These are phyloP conservation scores for Lipotes vexillifer DNA, from an alignment of 2,113 vertebrate species.

Conservation along the genomic window DNA sequence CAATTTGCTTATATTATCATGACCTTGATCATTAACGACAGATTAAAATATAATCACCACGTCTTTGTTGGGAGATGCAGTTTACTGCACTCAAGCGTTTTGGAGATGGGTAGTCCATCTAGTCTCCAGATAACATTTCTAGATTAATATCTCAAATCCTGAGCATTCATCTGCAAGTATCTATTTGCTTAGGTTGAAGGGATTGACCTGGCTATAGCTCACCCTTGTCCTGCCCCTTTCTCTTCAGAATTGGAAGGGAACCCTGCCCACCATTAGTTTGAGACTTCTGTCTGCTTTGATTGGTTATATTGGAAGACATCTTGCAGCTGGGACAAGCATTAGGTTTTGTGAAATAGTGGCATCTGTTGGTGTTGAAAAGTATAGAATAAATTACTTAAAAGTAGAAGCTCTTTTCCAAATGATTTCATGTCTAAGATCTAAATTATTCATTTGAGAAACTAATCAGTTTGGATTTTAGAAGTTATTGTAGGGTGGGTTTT, in stretches of 20 bases:
- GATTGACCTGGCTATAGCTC: not conserved
- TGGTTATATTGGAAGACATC: not conserved
- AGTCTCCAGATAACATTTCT: not conserved
- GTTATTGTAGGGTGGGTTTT: conserved; percentile 10
- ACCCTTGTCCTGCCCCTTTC: not conserved
- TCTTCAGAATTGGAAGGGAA: not conserved
- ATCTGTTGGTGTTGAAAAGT: not conserved
- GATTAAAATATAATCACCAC: not conserved
- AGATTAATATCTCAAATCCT: not conserved
- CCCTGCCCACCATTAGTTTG: no score
- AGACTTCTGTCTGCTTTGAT: not conserved
- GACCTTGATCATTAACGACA: not conserved
- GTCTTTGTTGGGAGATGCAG: not conserved
- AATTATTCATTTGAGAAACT: conserved; percentile 70
- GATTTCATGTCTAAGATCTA: conserved; percentile 58
- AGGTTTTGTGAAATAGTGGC: conserved; percentile 17
- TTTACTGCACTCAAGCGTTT: not conserved
- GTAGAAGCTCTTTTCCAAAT: conserved; percentile 50
- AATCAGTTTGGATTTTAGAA: conserved; percentile 63
- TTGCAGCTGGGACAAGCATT: not conserved
- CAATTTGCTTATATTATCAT: not conserved
- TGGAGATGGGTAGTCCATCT: not conserved
- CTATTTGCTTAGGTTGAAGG: not conserved
- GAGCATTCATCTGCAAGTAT: not conserved
- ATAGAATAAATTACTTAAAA: conserved; percentile 44